Conservation (phyloP, 1,140 invertebrate genomes). For the Pseudomyrmex dendroicus region DNA sequence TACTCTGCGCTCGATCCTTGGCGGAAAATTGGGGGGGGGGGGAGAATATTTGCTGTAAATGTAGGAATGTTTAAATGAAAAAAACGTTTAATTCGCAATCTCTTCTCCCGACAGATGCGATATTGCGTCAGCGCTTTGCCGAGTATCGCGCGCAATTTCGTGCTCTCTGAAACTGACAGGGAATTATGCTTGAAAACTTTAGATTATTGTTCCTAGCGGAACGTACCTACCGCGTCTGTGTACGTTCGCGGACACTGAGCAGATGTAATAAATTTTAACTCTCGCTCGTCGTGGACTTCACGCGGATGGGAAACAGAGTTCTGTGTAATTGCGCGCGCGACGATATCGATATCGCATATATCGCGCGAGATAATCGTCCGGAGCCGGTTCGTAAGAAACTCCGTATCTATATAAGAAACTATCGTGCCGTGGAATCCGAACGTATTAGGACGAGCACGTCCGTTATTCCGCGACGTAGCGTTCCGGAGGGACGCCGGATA, state of each 20-base stretch:
- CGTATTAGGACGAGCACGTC: conserved; percentile 49
- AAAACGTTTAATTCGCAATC: no score
- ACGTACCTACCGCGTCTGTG: no score
- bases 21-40: no score
- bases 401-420: conserved; percentile 23
- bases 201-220: conserved; percentile 10
- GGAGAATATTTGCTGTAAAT: no score
- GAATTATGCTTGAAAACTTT: conserved; percentile 28
- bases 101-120: no score
- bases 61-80: no score
- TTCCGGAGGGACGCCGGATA: conserved; percentile 73
- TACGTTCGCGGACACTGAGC: neutral
- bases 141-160: neutral
- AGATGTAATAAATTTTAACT: neutral
- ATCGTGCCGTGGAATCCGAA: conserved; percentile 47
- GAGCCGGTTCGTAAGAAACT: conserved; percentile 29
- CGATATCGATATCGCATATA: neutral
- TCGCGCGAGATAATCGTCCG: neutral
- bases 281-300: neutral
- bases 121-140: neutral
- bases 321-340: no score
- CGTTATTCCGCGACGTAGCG: conserved; percentile 71
- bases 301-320: no score
- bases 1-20: no score
- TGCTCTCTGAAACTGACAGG: neutral